Evolutionary conservation across 1,140 invertebrate species (phyloP).

Genomic region (Saccostrea echinata): DNA sequence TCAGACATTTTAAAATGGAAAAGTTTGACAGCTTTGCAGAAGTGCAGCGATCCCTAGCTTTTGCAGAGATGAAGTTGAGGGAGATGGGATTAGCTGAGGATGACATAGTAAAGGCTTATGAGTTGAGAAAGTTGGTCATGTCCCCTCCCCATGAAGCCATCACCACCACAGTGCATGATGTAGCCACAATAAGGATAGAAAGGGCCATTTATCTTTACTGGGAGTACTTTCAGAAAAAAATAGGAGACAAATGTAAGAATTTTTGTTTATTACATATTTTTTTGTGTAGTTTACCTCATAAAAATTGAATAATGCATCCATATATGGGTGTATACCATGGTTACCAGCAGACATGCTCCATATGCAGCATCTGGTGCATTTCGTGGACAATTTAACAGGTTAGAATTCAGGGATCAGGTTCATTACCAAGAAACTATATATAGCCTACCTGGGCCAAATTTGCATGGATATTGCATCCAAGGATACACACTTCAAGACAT

Average conservation of each 20-base stretch:
- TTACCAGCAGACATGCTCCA: no score
- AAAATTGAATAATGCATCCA: no score
- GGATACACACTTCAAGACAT: no score
- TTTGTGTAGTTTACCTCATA: neutral
- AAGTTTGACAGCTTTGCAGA: conserved; percentile 33
- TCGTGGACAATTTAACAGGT: no score
- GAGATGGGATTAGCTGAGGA: neutral
- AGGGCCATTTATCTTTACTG: conserved; percentile 1
- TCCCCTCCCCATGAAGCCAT: neutral
- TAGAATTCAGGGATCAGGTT: no score
- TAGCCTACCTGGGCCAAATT: no score
- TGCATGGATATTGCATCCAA: no score
- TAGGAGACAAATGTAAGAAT: conserved; percentile 11
- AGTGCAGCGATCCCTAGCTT: neutral
- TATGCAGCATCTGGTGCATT: no score
- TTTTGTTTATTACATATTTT: neutral
- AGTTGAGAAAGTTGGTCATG: neutral
- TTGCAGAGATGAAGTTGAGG: neutral
- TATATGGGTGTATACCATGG: no score
- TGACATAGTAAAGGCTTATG: neutral
- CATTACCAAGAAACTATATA: no score
- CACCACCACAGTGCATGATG: neutral
- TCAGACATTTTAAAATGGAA: neutral
- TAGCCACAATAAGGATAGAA: conserved; percentile 1
- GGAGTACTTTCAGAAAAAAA: conserved; percentile 6